phyloP scores from a whole-genome alignment of 2,113 vertebrate species.

The Ictidomys tridecemlineatus region DNA sequence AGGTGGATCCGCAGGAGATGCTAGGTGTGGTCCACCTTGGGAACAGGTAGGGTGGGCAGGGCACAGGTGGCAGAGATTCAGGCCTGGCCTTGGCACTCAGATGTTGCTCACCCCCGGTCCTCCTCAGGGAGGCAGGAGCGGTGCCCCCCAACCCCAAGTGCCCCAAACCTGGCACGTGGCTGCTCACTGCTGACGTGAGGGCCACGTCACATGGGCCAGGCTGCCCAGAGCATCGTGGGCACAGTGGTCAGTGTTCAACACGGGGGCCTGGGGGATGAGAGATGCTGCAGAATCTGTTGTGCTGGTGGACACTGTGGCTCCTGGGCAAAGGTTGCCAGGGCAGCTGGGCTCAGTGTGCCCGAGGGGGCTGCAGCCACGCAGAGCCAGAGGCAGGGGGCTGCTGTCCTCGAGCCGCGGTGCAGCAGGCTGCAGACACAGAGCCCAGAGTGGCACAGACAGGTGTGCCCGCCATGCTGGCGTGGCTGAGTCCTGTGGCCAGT shows the following conservation, averaged over 20 bases:
- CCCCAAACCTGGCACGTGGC: accelerated
- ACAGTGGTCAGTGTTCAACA: accelerated
- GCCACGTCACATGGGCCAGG: accelerated
- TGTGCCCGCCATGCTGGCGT: accelerated
- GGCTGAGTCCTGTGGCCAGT: accelerated
- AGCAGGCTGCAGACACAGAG: accelerated
- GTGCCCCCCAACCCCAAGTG: not conserved
- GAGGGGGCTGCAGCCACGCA: accelerated
- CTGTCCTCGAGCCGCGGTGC: accelerated
- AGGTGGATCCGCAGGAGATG: accelerated
- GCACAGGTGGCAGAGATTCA: not conserved
- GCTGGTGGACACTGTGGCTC: not conserved
- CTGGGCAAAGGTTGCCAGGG: not conserved
- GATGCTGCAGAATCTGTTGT: accelerated
- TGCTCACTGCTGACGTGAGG: accelerated
- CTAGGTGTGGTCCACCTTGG: not conserved
- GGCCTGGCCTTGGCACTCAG: too few species aligned
- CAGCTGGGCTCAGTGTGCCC: not conserved
- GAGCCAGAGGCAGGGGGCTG: accelerated
- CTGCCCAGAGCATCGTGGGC: not conserved
- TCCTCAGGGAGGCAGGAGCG: not conserved
- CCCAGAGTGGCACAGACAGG: not conserved
- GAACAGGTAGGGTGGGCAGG: accelerated
- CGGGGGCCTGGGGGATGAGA: accelerated
- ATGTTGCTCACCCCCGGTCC: too few species aligned